These are phyloP conservation scores for Phrynosoma blainvillii DNA, from an alignment of 2,113 vertebrate genomes.

Conservation along the genomic window DNA sequence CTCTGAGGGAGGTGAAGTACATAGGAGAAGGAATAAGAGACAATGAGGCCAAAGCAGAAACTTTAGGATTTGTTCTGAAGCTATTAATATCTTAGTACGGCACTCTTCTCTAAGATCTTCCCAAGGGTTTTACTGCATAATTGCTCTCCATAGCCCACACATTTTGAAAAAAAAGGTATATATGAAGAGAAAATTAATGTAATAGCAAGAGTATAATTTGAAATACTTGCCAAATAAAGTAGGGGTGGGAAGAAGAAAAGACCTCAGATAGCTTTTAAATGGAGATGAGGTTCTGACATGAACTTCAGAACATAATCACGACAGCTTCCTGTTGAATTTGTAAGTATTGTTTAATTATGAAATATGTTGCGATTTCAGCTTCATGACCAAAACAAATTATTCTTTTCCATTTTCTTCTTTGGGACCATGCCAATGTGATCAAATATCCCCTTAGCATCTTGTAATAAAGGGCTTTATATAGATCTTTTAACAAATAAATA, in stretches of 20 bases:
- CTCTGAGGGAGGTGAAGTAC: neutral
- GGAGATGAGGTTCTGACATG: constrained; percentile 50
- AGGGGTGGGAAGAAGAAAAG: neutral
- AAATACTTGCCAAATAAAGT: constrained; percentile 42
- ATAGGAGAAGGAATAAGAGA: neutral
- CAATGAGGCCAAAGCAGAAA: neutral
- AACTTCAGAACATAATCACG: constrained; percentile 45
- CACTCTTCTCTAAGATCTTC: constrained; percentile 50
- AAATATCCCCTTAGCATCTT: neutral
- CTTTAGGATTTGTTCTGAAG: neutral
- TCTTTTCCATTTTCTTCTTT: constrained; percentile 56
- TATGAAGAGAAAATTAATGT: constrained; percentile 26
- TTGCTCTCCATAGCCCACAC: neutral
- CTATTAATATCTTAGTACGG: neutral
- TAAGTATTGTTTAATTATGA: constrained; percentile 65
- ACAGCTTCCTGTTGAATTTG: constrained; percentile 32
- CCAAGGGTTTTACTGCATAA: constrained; percentile 27
- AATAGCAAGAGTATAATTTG: constrained; percentile 46
- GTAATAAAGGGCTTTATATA: too few relatives aligned
- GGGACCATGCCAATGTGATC: constrained; percentile 20
- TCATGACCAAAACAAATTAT: constrained; percentile 50
- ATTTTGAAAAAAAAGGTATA: neutral
- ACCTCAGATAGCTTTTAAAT: constrained; percentile 60
- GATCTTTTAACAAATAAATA: too few relatives aligned
- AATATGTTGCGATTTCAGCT: constrained; percentile 60